These are phyloP conservation scores for Okamejei kenojei DNA, from an alignment of 2,797 vertebrate species.

Conservation along the genomic window DNA sequence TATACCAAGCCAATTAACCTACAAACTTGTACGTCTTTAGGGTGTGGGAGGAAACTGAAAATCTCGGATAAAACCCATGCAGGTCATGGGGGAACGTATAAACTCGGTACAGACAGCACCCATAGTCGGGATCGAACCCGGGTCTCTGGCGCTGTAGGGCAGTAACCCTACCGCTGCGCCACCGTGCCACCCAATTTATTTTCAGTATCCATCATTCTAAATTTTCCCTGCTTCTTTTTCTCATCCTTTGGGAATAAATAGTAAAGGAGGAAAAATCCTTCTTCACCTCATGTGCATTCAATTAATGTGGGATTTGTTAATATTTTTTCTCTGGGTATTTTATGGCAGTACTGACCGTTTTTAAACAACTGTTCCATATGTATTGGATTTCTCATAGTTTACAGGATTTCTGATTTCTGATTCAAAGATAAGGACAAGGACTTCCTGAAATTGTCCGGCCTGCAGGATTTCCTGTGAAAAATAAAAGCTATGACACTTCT, in stretches of 20 bases:
- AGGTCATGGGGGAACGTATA: no score
- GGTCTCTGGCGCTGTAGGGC: no score
- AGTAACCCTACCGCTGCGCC: no score
- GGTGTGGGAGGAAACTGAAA: no score
- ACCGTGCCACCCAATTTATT: neutral
- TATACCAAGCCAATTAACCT: no score
- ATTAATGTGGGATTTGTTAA: neutral
- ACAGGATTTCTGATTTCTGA: neutral
- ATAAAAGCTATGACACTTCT: neutral
- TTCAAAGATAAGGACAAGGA: neutral
- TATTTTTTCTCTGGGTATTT: neutral
- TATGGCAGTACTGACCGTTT: neutral
- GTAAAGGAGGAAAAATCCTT: neutral
- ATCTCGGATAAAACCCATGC: no score
- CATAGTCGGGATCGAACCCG: no score
- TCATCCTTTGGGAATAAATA: no score
- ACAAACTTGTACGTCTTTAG: no score
- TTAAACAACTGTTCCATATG: neutral
- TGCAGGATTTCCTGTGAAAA: slow-evolving; percentile 25
- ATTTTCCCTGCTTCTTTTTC: neutral
- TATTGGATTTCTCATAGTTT: neutral
- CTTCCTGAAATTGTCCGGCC: slow-evolving; percentile 18
- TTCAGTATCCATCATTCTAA: neutral
- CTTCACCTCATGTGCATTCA: neutral
- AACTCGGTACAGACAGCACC: no score